These are phyloP conservation scores for Rhagologus leucostigma DNA, from an alignment of 2,113 vertebrate genomes.

Conservation along the genomic window DNA sequence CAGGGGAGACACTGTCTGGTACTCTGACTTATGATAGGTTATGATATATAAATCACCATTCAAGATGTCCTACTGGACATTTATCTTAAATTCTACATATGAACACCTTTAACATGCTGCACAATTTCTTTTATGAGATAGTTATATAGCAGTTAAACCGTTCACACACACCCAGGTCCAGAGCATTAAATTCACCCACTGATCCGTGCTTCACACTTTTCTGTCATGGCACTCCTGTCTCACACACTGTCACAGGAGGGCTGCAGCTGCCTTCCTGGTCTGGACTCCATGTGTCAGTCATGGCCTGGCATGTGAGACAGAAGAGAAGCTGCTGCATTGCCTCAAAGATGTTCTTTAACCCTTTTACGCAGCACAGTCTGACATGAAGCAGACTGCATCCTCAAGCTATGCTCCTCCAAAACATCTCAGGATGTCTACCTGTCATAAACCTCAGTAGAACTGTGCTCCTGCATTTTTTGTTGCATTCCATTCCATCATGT, in stretches of 20 bases:
- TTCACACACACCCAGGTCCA: background rate
- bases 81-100: background rate
- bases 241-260: background rate
- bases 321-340: background rate
- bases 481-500: background rate
- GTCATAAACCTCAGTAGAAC: background rate
- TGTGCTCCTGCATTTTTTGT: background rate
- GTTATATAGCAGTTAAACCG: background rate
- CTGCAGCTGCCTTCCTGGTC: background rate
- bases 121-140: background rate
- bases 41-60: background rate
- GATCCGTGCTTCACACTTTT: background rate
- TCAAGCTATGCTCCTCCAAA: background rate
- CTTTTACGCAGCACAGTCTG: accelerated
- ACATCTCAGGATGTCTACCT: background rate
- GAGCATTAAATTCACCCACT: background rate
- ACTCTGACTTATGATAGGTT: background rate
- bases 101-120: background rate
- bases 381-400: background rate
- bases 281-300: background rate
- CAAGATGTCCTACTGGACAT: background rate
- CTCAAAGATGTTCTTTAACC: background rate
- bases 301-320: background rate
- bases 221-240: background rate
- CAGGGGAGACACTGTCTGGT: background rate